Evolutionary conservation across 2,113 vertebrate genomes (phyloP).

Genomic region (Microcebus griseorufus): DNA sequence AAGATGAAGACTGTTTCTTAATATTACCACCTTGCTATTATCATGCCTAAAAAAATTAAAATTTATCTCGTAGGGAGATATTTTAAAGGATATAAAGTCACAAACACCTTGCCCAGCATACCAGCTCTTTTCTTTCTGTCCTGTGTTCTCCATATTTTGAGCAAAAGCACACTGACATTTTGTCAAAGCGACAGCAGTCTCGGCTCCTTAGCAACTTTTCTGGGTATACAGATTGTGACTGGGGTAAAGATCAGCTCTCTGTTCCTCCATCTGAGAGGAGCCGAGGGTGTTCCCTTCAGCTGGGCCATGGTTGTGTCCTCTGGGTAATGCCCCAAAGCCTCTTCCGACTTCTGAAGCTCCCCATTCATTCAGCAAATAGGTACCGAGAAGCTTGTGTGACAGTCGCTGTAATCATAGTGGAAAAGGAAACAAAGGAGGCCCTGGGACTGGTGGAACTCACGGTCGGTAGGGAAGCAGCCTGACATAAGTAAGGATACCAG

Average conservation of each 20-base stretch:
- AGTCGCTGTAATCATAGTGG: no score
- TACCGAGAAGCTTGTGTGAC: neutral
- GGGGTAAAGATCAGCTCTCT: neutral
- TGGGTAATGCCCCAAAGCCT: neutral
- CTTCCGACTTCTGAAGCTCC: neutral
- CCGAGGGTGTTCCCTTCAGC: neutral
- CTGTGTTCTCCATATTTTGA: neutral
- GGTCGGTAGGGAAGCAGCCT: neutral
- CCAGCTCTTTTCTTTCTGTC: neutral
- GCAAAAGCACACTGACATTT: neutral
- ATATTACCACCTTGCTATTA: neutral
- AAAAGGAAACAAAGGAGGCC: no score
- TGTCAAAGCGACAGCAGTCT: neutral
- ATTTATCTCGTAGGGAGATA: slow-evolving; percentile 17
- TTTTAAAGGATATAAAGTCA: neutral
- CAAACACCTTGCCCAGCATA: neutral
- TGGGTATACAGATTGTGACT: neutral
- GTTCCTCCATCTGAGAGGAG: neutral
- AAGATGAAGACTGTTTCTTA: neutral
- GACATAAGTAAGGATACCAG: accelerated
- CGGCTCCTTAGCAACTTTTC: neutral
- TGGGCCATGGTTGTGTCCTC: neutral
- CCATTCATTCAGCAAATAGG: neutral
- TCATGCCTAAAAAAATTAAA: slow-evolving; percentile 39
- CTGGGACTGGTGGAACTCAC: neutral